Conservation (phyloP, 1,140 invertebrate species). For the Drosophila simulans region DNA sequence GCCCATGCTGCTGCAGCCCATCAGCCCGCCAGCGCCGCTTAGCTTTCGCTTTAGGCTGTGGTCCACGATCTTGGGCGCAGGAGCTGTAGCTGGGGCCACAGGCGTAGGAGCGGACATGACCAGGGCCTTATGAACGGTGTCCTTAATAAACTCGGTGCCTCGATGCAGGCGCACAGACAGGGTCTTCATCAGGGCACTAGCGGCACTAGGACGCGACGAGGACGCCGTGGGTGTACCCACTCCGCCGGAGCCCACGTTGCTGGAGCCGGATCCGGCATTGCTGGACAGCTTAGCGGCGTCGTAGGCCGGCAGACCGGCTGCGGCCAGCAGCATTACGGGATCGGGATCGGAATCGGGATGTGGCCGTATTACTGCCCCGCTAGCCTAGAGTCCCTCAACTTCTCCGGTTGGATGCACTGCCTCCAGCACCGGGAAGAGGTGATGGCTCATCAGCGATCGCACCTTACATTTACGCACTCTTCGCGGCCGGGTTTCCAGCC, state of each 20-base stretch:
- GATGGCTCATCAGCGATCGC: slow-evolving; percentile 49
- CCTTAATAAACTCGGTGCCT: slow-evolving; percentile 86
- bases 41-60: slow-evolving; percentile 61
- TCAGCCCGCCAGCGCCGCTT: slow-evolving; percentile 55
- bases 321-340: slow-evolving; percentile 65
- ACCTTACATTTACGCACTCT: slow-evolving; percentile 25
- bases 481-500: slow-evolving; percentile 14
- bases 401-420: slow-evolving; percentile 33
- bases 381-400: slow-evolving; percentile 6
- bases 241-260: slow-evolving; percentile 68
- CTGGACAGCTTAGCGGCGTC: slow-evolving; percentile 51
- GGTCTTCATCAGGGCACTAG: slow-evolving; percentile 79
- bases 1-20: slow-evolving; percentile 29
- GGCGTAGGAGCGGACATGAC: slow-evolving; percentile 67
- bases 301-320: slow-evolving; percentile 67
- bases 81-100: slow-evolving; percentile 4
- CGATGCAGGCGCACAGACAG: slow-evolving; percentile 84
- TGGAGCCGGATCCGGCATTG: slow-evolving; percentile 63
- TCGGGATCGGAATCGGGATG: slow-evolving; percentile 14
- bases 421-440: slow-evolving; percentile 41
- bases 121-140: slow-evolving; percentile 85
- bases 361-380: not conserved
- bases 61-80: slow-evolving; percentile 19
- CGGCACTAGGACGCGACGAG: slow-evolving; percentile 51
- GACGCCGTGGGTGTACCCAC: slow-evolving; percentile 43